A percentile compares a stretch with the other conserved stretches of the same genome.
Conservation (phyloP, 2,113 vertebrate genomes). For the Engraulis encrasicolus region DNA sequence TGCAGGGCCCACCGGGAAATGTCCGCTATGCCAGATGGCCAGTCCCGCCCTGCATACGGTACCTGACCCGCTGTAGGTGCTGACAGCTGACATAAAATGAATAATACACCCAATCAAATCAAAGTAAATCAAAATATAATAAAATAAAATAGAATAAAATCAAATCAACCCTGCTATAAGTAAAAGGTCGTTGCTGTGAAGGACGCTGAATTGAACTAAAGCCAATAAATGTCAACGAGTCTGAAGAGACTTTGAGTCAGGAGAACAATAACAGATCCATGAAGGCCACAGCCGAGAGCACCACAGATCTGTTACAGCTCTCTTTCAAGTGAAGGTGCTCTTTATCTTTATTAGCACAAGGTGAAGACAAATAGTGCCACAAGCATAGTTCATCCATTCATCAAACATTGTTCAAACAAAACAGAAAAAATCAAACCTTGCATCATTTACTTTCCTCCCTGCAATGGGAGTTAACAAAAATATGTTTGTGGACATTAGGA, state of each 20-base stretch:
- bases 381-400: neutral
- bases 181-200: no score
- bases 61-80: neutral
- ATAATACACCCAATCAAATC: neutral
- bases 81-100: neutral
- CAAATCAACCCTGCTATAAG: no score
- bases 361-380: neutral
- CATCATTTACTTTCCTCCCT: neutral
- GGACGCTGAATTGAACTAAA: no score
- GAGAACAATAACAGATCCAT: neutral
- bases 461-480: neutral
- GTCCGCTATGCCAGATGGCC: no score
- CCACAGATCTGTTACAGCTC: neutral
- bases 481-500: neutral
- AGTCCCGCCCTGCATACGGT: no score
- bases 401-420: neutral
- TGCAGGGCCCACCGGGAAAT: no score
- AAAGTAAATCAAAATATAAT: no score
- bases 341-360: neutral
- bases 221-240: no score
- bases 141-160: neutral
- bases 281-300: neutral
- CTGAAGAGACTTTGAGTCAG: no score
- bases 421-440: neutral
- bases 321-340: neutral